Conservation (phyloP, 2,888 invertebrate genomes). For the Mechanitis messenoides region DNA sequence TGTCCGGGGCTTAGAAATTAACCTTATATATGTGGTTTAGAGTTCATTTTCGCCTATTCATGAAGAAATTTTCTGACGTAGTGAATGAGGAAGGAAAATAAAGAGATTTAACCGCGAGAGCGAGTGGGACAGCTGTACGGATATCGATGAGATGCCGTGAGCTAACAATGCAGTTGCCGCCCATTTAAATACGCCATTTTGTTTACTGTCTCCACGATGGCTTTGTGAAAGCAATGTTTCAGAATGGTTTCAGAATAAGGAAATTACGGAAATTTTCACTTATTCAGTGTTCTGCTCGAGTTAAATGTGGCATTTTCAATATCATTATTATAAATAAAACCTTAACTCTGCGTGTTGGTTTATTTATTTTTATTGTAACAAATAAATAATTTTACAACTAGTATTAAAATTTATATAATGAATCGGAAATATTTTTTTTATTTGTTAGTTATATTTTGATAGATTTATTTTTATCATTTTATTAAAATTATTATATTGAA, state of each 20-base stretch:
- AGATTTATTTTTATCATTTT: too few species aligned
- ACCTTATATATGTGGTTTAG: constrained; percentile 29
- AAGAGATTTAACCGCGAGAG: constrained; percentile 50
- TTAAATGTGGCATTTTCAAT: background rate
- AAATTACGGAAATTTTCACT: constrained; percentile 70
- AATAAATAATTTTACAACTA: too few species aligned
- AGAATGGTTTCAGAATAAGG: constrained; percentile 68
- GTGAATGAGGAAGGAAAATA: constrained; percentile 56
- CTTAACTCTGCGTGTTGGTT: background rate
- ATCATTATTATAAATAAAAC: background rate
- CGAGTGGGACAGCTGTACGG: constrained; percentile 47
- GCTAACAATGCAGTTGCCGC: constrained; percentile 70
- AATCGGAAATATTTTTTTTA: too few species aligned
- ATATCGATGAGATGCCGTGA: constrained; percentile 47
- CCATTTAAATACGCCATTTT: constrained; percentile 78
- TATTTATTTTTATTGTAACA: too few species aligned
- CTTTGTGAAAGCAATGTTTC: constrained; percentile 69
- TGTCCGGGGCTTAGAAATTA: constrained; percentile 26
- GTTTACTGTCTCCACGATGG: constrained; percentile 68
- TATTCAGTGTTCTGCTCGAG: background rate
- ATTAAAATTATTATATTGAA: too few species aligned
- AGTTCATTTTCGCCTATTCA: constrained; percentile 30
- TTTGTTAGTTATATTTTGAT: too few species aligned
- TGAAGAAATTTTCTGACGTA: constrained; percentile 40
- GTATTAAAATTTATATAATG: too few species aligned